These are phyloP conservation scores for Toxostoma redivivum DNA, from an alignment of 2,113 vertebrate species.

Conservation along the genomic window DNA sequence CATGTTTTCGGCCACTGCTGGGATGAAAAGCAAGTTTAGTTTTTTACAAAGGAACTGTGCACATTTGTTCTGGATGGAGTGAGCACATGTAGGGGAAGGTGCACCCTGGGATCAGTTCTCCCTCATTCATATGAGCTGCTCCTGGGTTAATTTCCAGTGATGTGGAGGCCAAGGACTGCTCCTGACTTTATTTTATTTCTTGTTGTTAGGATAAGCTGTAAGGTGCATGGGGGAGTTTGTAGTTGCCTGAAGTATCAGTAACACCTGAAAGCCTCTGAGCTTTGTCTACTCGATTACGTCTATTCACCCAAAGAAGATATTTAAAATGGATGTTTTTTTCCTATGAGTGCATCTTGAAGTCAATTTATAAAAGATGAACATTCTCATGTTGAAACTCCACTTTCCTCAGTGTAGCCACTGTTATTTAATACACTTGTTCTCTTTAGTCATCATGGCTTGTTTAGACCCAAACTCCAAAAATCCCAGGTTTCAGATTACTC, in stretches of 20 bases:
- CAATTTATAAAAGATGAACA: background rate
- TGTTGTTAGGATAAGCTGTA: background rate
- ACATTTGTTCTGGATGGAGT: background rate
- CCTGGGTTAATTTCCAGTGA: background rate
- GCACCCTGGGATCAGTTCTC: background rate
- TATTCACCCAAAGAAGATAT: background rate
- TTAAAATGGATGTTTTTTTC: background rate
- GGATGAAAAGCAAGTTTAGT: background rate
- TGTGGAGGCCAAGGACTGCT: background rate
- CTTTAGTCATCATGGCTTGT: background rate
- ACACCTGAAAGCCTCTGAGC: background rate
- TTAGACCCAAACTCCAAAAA: background rate
- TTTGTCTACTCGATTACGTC: background rate
- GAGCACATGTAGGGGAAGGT: background rate
- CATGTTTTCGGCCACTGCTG: background rate
- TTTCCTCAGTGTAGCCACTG: background rate
- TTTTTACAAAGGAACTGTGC: accelerated
- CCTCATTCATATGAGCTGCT: background rate
- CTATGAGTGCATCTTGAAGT: background rate
- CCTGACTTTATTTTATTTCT: background rate
- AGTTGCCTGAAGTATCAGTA: background rate
- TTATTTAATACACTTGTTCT: background rate
- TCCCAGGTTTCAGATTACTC: background rate
- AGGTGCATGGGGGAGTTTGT: background rate
- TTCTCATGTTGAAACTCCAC: background rate